Conservation (phyloP, 2,888 invertebrate species). For the Malacosoma neustria region DNA sequence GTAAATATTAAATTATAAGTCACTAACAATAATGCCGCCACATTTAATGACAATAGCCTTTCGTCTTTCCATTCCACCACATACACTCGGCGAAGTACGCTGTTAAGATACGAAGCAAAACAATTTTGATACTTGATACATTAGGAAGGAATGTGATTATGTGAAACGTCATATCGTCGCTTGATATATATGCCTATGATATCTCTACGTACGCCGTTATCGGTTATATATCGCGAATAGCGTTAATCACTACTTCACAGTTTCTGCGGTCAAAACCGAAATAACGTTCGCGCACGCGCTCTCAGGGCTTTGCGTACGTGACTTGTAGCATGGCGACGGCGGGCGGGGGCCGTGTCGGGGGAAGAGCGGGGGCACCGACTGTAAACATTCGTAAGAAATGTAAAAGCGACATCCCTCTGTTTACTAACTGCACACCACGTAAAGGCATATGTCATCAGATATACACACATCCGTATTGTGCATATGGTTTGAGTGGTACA, state of each 20-base stretch:
- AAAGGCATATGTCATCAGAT: neutral
- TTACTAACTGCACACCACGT: conserved; percentile 30
- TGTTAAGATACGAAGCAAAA: no score
- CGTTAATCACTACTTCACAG: conserved; percentile 33
- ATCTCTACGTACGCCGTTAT: conserved; percentile 8
- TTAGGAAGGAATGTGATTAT: no score
- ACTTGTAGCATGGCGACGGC: conserved; percentile 52
- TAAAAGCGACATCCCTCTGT: conserved; percentile 33
- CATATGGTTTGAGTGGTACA: neutral
- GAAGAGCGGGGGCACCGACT: conserved; percentile 20
- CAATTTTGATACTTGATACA: no score
- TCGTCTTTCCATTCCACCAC: no score
- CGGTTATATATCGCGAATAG: conserved; percentile 77
- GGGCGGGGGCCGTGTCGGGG: conserved; percentile 16
- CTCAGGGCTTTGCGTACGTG: conserved; percentile 55
- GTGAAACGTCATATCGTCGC: conserved; percentile 1
- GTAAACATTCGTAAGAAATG: conserved; percentile 43
- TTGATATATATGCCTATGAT: conserved; percentile 2
- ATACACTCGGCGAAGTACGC: no score
- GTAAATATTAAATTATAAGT: no score
- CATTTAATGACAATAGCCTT: no score
- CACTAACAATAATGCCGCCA: no score
- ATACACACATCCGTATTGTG: neutral
- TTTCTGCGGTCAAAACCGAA: conserved; percentile 49
- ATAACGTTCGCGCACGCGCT: conserved; percentile 56